These are phyloP conservation scores for Atopsyche davidsoni DNA, from an alignment of 1,140 invertebrate genomes.

Conservation along the genomic window DNA sequence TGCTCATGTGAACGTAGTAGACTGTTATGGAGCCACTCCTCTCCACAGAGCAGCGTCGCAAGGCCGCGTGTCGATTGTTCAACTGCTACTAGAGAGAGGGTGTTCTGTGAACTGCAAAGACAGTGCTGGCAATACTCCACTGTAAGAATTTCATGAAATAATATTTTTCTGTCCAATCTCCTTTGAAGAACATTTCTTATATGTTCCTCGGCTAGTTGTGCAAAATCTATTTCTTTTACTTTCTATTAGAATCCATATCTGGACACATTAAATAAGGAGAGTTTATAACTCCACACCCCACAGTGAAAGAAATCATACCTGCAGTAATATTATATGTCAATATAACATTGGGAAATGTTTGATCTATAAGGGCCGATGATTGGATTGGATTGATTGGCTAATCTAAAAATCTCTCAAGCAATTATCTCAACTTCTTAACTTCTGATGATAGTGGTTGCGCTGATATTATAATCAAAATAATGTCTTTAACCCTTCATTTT, in stretches of 20 bases:
- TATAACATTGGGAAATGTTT: too few relatives aligned
- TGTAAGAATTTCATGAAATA: conserved; percentile 36
- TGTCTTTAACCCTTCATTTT: conserved; percentile 13
- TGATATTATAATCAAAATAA: background rate
- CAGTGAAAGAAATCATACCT: too few relatives aligned
- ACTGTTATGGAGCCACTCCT: conserved; percentile 72
- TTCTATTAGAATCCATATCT: conserved; percentile 1
- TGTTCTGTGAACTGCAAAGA: conserved; percentile 35
- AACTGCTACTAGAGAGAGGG: conserved; percentile 57
- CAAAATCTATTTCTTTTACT: background rate
- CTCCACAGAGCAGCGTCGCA: conserved; percentile 79
- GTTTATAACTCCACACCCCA: too few relatives aligned
- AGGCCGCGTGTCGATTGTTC: conserved; percentile 65
- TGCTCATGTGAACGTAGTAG: conserved; percentile 68
- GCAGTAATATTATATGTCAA: too few relatives aligned
- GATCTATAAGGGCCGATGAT: too few relatives aligned
- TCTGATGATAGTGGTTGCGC: too few relatives aligned
- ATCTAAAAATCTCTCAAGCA: too few relatives aligned
- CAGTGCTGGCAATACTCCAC: conserved; percentile 40
- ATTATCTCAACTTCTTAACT: too few relatives aligned
- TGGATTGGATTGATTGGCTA: too few relatives aligned
- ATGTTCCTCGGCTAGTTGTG: too few relatives aligned
- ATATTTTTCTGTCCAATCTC: conserved; percentile 1
- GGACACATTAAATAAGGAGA: background rate
- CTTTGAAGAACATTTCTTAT: conserved; percentile 2